phyloP scores from a whole-genome alignment of 2,888 invertebrate genomes.

The Calameuta idolon region DNA sequence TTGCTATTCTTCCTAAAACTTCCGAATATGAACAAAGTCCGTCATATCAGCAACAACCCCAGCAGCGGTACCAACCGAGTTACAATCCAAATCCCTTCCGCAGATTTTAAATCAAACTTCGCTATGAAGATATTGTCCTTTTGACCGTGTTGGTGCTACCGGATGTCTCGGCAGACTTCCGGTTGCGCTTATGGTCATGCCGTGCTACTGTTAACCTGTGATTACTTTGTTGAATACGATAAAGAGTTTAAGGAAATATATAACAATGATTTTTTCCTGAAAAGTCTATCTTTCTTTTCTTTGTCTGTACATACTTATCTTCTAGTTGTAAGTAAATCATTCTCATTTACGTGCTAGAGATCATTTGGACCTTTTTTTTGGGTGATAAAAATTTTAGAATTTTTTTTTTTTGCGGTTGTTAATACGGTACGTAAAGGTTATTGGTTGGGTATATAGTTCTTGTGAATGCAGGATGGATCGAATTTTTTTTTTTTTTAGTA shows the following conservation, averaged over 20 bases:
- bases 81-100: background rate
- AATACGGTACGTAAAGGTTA: background rate
- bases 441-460: no score
- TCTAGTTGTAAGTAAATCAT: slow-evolving; percentile 19
- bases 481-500: background rate
- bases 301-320: slow-evolving; percentile 16
- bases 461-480: no score
- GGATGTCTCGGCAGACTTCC: background rate
- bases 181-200: background rate
- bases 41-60: background rate
- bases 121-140: background rate
- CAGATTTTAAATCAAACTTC: background rate
- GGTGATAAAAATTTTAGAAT: background rate
- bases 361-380: background rate
- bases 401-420: background rate
- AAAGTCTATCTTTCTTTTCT: slow-evolving; percentile 23
- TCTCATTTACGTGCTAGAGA: background rate
- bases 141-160: background rate
- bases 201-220: slow-evolving; percentile 32
- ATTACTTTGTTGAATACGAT: slow-evolving; percentile 21
- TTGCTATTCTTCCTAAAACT: slow-evolving; percentile 65
- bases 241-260: background rate
- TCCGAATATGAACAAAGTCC: background rate
- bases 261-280: background rate
- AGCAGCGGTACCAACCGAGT: background rate